Evolutionary conservation across 1,140 invertebrate species (phyloP).

Genomic region (Homalodisca vitripennis): DNA sequence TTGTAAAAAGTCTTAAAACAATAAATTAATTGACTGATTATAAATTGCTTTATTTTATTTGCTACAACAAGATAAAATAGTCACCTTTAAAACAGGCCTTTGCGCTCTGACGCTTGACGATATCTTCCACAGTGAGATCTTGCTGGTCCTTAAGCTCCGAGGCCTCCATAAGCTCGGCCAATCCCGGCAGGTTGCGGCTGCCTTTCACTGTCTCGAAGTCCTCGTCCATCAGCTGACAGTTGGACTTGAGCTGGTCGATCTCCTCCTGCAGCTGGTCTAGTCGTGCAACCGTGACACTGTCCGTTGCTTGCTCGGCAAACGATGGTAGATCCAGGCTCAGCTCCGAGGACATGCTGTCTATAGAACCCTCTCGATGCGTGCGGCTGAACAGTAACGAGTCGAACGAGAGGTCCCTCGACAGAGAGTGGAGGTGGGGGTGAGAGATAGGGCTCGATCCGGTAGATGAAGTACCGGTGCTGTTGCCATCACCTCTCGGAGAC

Average conservation of each 20-base stretch:
- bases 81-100: slow-evolving; percentile 39
- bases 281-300: slow-evolving; percentile 28
- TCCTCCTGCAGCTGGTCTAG: slow-evolving; percentile 43
- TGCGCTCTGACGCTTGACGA: slow-evolving; percentile 37
- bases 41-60: too few species aligned
- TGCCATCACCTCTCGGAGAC: background rate
- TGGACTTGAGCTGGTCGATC: slow-evolving; percentile 43
- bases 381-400: slow-evolving; percentile 30
- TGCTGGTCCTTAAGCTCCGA: background rate
- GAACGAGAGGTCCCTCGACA: slow-evolving; percentile 29
- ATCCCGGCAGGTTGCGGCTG: slow-evolving; percentile 42
- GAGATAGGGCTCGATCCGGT: slow-evolving; percentile 22
- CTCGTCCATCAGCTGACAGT: slow-evolving; percentile 44
- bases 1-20: too few species aligned
- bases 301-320: slow-evolving; percentile 32
- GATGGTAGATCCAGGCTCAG: slow-evolving; percentile 41
- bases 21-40: too few species aligned
- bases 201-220: slow-evolving; percentile 44
- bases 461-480: slow-evolving; percentile 7
- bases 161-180: slow-evolving; percentile 39
- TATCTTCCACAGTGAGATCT: slow-evolving; percentile 11
- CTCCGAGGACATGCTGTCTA: slow-evolving; percentile 44
- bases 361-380: slow-evolving; percentile 36
- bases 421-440: background rate
- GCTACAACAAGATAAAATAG: background rate